Base-by-base conservation (phyloP, 1,140 invertebrate genomes). In the Diachasmimorpha longicaudata region DNA sequence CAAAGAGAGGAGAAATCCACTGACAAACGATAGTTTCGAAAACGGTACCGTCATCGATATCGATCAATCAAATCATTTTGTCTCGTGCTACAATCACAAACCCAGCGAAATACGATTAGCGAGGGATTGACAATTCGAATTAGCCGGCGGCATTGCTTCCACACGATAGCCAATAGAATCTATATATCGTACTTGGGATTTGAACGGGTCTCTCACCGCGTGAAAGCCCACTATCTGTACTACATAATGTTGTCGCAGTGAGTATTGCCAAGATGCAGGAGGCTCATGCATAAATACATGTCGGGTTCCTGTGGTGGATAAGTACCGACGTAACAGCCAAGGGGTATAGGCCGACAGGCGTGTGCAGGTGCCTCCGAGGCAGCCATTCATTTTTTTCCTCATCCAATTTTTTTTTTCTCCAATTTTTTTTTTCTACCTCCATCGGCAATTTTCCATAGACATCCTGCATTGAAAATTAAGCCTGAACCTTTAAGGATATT, bases 271-370 rank as follows among this genome's bases (percentile, higher is more conserved):
- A 37, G 21, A 14, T 39, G 31, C 67, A 70, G 72, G 48, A 25
- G 73, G 66, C 78, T 80, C 79, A 77, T 78, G 82, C 79, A 79
- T 82, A 83, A 84, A 84, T 84, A 81, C 79, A 83, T 77, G 77
- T 78, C 42, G 52, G 69, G 36, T 70, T 48, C 14, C 48, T 16
- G 25, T 48, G n/a, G 70, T 73, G 77, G 78, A 83, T 75, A 78
- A 77, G 52, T 70, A 79, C 74, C 71, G 69, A 82, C 80, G 46
- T 79, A 81, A 82, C 48, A 76, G 83, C 83, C 80, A 78, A 72
- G 74, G 82, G 81, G 79, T 80, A 83, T 83, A 79, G 81, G 79
- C 77, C 80, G 82, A 81, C 78, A 68, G 70, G 21, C 48, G 14
- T 74, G 75, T 44, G 80, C 81, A 84, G 82, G 82, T 83, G 83